Evolutionary conservation across 2,888 invertebrate genomes (phyloP).

Genomic region (Cephus rjabovi): DNA sequence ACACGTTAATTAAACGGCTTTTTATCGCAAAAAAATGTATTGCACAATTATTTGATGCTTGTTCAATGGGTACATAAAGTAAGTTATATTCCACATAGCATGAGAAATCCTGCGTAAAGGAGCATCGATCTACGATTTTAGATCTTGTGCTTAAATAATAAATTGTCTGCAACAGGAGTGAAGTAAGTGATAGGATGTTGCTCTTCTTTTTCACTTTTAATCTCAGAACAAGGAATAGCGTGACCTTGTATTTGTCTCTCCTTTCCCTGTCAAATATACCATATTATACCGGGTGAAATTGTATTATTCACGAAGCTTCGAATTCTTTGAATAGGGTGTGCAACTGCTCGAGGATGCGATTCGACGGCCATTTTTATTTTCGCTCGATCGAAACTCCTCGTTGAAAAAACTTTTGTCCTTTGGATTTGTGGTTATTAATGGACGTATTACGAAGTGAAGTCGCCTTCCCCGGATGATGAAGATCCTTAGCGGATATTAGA

Average conservation of each 20-base stretch:
- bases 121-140: neutral
- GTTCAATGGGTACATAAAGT: too few relatives aligned
- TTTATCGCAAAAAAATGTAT: too few relatives aligned
- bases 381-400: neutral
- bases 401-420: constrained; percentile 20
- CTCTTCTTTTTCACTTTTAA: neutral
- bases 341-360: neutral
- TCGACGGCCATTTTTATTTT: neutral
- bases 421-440: constrained; percentile 36
- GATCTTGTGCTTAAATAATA: neutral
- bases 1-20: too few relatives aligned
- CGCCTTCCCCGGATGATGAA: constrained; percentile 23
- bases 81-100: too few relatives aligned
- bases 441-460: neutral
- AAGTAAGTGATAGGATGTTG: neutral
- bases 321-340: neutral
- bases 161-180: neutral
- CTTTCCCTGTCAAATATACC: neutral
- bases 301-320: neutral
- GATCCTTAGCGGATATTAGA: constrained; percentile 24
- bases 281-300: neutral
- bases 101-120: too few relatives aligned
- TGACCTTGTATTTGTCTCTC: neutral
- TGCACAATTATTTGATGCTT: too few relatives aligned
- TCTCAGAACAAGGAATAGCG: neutral